Evolutionary conservation across 2,888 invertebrate genomes (phyloP), one percentile per base, ranked within the genome.

Genomic region (Drosophila picticornis): DNA sequence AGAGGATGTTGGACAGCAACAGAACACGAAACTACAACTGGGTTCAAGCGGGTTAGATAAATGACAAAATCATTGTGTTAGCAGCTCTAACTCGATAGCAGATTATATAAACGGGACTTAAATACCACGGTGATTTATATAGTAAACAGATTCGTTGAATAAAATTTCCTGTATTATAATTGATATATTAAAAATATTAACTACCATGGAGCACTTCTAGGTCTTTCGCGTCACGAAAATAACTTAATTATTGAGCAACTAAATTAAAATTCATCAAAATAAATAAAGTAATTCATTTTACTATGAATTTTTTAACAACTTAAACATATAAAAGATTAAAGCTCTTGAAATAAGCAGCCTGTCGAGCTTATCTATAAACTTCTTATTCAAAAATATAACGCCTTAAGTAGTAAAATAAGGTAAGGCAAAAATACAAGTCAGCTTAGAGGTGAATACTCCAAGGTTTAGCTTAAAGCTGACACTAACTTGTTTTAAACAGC

Each of bases 401-500:
- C 22, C 19, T 19, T 34, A 32, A 38, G 27, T 10, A 13, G 22
- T 36, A 27, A n/a, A 31, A 34, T 55, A 38, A 38, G 48, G 48
- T 38, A 27, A 2, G 4, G 11, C 40, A 43, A 43, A 43, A 38
- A 32, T 50, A 4, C 10, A 34, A 34, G 10, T 40, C 32, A 65
- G 32, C 31, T 34, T 29, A 16, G 19, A 50, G 36, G 25, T n/a
- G 36, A 29, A 36, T 58, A 31, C 4, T 10, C 4, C 4, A 13
- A 43, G 11, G 10, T n/a, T 40, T 7, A 5, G 3, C 5, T 13
- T 34, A 29, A 34, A 31, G 16, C 5, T 38, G 48, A 55, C 40
- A 50, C 29, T 40, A 65, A 56, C 66, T 43, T 11, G 19, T 43
- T 43, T 31, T 36, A 57, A 52, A 52, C 31, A 32, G 38, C 32